Conservation (phyloP, 2,888 invertebrate species). For the Spodoptera picta region DNA sequence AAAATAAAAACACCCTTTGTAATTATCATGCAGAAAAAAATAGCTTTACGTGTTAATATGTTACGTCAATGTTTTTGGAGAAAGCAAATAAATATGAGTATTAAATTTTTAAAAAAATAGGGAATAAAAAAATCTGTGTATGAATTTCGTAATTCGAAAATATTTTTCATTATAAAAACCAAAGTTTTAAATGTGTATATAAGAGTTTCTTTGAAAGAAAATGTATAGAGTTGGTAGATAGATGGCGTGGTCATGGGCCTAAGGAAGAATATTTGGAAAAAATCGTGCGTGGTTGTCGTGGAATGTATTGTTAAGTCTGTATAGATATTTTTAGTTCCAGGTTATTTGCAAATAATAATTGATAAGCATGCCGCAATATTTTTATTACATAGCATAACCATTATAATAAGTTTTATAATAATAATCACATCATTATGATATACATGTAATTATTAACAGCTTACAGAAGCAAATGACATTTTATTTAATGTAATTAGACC, state of each 20-base stretch:
- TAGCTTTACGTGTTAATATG: slow-evolving; percentile 66
- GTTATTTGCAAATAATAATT: slow-evolving; percentile 14
- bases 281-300: slow-evolving; percentile 27
- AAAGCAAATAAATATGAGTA: slow-evolving; percentile 27
- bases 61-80: slow-evolving; percentile 50
- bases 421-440: no score
- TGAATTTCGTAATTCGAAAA: slow-evolving; percentile 67
- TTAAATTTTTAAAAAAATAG: slow-evolving; percentile 53
- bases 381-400: no score
- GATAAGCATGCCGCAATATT: no score
- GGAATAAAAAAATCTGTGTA: slow-evolving; percentile 68
- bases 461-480: slow-evolving; percentile 36
- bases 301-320: slow-evolving; percentile 32
- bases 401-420: no score
- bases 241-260: slow-evolving; percentile 62
- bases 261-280: slow-evolving; percentile 27
- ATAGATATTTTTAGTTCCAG: slow-evolving; percentile 13
- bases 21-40: slow-evolving; percentile 59
- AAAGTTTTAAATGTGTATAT: slow-evolving; percentile 67
- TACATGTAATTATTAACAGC: no score
- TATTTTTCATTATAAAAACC: slow-evolving; percentile 75
- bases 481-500: no score
- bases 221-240: slow-evolving; percentile 69
- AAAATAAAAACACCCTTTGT: slow-evolving; percentile 50
- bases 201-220: slow-evolving; percentile 69